Evolutionary conservation across 2,797 vertebrate species (phyloP).

Genomic region (Babyrousa celebensis): DNA sequence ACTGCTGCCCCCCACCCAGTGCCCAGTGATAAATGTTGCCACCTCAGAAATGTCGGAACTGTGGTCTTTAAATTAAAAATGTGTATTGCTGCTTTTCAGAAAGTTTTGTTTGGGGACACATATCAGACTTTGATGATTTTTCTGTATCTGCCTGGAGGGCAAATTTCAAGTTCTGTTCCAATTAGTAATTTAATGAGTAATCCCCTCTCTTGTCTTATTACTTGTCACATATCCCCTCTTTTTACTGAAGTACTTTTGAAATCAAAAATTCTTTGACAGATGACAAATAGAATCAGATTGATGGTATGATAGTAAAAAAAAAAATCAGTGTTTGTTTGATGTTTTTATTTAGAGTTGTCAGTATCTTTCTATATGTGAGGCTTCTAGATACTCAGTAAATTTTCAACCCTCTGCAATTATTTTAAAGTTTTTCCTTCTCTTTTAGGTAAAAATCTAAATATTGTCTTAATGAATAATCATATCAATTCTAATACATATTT

Average conservation of each 20-base stretch:
- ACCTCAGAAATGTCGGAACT: conserved; percentile 59
- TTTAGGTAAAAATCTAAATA: conserved; percentile 44
- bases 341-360: conserved; percentile 90
- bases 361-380: conserved; percentile 80
- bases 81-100: conserved; percentile 69
- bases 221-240: conserved; percentile 70
- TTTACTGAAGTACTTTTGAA: conserved; percentile 75
- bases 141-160: conserved; percentile 73
- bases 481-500: neutral
- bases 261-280: conserved; percentile 79
- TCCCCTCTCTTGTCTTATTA: conserved; percentile 79
- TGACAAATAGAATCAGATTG: conserved; percentile 89
- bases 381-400: conserved; percentile 41
- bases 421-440: neutral
- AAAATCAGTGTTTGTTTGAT: conserved; percentile 88
- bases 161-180: conserved; percentile 81
- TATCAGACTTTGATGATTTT: conserved; percentile 84
- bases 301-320: conserved; percentile 83
- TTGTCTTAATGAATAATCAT: neutral
- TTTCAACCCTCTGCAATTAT: conserved; percentile 53
- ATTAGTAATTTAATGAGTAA: conserved; percentile 86
- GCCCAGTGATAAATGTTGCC: conserved; percentile 44
- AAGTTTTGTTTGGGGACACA: conserved; percentile 82
- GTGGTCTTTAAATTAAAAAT: conserved; percentile 80
- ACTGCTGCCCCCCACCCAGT: conserved; percentile 1